A percentile compares a stretch with the other conserved stretches of the same genome.
phyloP scores from a whole-genome alignment of 2,113 vertebrate species.

The Corythornis madagascariensis region DNA sequence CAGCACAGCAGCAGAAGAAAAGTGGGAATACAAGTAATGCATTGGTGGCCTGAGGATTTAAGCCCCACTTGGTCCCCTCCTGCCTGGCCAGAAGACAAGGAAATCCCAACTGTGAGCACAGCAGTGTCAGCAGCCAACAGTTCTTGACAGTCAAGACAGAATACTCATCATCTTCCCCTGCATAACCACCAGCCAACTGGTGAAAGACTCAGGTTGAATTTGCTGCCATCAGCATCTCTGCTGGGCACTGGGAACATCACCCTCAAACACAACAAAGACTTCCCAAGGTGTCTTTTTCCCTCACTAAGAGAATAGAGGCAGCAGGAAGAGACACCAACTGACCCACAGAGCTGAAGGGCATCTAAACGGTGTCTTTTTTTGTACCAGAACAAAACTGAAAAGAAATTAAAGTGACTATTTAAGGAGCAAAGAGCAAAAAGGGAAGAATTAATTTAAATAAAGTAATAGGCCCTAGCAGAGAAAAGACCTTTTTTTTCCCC shows the following conservation, averaged over 20 bases:
- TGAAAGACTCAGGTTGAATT: background rate
- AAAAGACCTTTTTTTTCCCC: background rate
- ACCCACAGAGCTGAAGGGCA: background rate
- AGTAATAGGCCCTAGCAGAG: background rate
- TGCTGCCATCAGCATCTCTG: background rate
- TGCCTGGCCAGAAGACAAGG: background rate
- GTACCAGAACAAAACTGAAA: background rate
- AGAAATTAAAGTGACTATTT: constrained; percentile 24
- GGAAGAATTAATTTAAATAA: constrained; percentile 21
- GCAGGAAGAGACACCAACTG: background rate
- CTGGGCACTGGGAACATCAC: background rate
- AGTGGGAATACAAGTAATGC: background rate
- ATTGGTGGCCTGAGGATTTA: background rate
- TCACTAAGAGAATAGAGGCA: background rate
- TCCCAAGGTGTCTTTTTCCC: background rate
- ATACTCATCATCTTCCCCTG: background rate
- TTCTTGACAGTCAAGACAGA: background rate
- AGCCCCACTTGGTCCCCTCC: background rate
- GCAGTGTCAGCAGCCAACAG: background rate
- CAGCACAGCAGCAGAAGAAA: background rate
- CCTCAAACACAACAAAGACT: background rate
- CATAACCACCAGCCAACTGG: background rate
- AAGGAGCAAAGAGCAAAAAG: background rate
- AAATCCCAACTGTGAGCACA: background rate
- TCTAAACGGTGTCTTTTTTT: background rate